Percentiles rank a stretch among this genome's conserved stretches.
Conservation (phyloP, 1,140 invertebrate species). For the Micrasema longulum region DNA sequence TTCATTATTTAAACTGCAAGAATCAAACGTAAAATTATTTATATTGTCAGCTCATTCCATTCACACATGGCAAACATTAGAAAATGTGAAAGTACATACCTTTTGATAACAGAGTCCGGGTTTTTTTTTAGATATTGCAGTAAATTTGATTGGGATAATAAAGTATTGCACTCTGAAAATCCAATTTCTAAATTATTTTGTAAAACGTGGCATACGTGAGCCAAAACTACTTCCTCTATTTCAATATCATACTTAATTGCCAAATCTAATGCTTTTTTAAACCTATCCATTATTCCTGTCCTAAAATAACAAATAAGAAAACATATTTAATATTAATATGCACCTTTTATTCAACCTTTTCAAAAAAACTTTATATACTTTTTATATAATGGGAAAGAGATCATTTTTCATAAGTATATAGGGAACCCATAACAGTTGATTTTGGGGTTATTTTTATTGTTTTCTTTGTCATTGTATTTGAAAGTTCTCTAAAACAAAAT, state of each 20-base stretch:
- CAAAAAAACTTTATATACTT: too few relatives aligned
- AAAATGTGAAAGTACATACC: conserved; percentile 24
- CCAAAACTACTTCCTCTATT: conserved; percentile 44
- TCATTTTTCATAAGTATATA: too few relatives aligned
- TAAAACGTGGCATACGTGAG: conserved; percentile 44
- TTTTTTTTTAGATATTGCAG: conserved; percentile 16
- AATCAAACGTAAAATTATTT: conserved; percentile 13
- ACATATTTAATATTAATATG: too few relatives aligned
- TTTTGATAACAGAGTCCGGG: conserved; percentile 19
- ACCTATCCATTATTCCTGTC: conserved; percentile 21
- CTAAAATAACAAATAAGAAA: conserved; percentile 10
- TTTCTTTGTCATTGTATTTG: too few relatives aligned
- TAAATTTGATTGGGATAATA: conserved; percentile 35
- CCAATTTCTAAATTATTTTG: conserved; percentile 31
- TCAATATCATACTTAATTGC: conserved; percentile 44
- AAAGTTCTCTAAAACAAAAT: too few relatives aligned
- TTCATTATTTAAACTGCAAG: conserved; percentile 43
- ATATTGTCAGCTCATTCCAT: not conserved
- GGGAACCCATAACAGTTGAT: too few relatives aligned
- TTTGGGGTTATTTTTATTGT: too few relatives aligned
- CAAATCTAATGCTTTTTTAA: conserved; percentile 46
- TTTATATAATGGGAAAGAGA: too few relatives aligned
- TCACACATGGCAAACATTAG: too few relatives aligned
- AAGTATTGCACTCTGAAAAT: conserved; percentile 29
- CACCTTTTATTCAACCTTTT: too few relatives aligned